Conservation (phyloP, 37 sponge, comb jelly and placozoan species). For the Halisarca cf. caerulea region DNA sequence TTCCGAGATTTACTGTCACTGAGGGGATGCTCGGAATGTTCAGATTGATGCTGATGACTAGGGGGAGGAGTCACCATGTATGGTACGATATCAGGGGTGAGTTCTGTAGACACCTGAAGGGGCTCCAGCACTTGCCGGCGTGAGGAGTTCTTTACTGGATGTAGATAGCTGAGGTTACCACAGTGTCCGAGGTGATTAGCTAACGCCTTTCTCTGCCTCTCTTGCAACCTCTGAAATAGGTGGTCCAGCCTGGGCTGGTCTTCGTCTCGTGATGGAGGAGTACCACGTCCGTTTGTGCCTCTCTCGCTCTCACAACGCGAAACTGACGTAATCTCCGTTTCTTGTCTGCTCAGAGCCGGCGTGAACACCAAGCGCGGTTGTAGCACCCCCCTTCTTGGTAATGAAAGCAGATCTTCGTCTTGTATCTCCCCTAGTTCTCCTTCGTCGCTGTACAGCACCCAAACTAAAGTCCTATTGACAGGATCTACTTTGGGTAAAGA, state of each 20-base stretch:
- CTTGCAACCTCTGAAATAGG: slow-evolving; percentile 31
- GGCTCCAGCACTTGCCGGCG: not conserved
- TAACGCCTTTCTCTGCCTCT: slow-evolving; percentile 6
- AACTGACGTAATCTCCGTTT: slow-evolving; percentile 27
- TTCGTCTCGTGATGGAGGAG: slow-evolving; percentile 36
- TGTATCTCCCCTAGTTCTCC: not conserved
- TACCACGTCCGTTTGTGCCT: slow-evolving; percentile 70
- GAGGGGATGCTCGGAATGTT: too few species aligned
- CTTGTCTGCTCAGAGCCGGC: not conserved
- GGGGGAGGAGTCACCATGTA: not conserved
- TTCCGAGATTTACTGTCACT: too few species aligned
- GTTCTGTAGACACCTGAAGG: not conserved
- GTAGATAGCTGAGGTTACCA: slow-evolving; percentile 18
- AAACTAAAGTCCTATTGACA: slow-evolving; percentile 55
- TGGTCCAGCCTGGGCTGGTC: slow-evolving; percentile 45
- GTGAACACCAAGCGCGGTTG: slow-evolving; percentile 21
- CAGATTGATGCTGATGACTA: not conserved
- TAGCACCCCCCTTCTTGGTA: slow-evolving; percentile 37
- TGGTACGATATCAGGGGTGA: slow-evolving; percentile 38
- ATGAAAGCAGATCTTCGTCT: not conserved
- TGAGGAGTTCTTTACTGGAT: not conserved
- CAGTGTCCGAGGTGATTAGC: not conserved
- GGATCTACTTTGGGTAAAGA: slow-evolving; percentile 51
- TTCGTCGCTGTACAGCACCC: slow-evolving; percentile 38
- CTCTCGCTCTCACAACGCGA: slow-evolving; percentile 70